Conservation (phyloP, 1,140 invertebrate species). For the Drosophila mayri region DNA sequence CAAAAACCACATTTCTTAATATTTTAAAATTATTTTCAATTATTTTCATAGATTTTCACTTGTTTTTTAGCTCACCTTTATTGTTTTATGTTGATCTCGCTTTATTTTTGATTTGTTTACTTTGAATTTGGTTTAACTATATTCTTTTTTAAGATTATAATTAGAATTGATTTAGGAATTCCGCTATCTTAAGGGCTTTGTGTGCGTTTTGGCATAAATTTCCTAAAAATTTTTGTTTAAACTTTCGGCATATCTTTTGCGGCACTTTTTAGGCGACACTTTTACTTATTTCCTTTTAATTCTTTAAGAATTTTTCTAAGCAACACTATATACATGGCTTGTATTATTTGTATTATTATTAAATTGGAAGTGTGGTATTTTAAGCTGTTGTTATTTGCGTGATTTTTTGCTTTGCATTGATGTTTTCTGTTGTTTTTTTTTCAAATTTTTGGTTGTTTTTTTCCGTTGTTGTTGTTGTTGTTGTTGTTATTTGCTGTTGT, state of each 20-base stretch:
- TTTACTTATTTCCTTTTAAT: conserved; percentile 36
- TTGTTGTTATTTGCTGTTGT: conserved; percentile 26
- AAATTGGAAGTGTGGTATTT: conserved; percentile 24
- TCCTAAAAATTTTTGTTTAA: conserved; percentile 45
- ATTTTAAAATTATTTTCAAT: conserved; percentile 13
- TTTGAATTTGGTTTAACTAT: conserved; percentile 37
- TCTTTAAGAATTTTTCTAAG: conserved; percentile 64
- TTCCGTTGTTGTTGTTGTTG: conserved; percentile 32
- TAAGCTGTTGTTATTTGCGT: conserved; percentile 45
- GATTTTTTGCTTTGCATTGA: conserved; percentile 34
- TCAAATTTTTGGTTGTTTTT: conserved; percentile 21
- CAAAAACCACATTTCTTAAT: not conserved
- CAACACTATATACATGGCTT: conserved; percentile 51
- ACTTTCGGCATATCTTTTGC: conserved; percentile 37
- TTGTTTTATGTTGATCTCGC: conserved; percentile 15
- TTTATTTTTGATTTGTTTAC: conserved; percentile 15
- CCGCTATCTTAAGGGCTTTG: conserved; percentile 50
- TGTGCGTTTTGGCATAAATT: conserved; percentile 46
- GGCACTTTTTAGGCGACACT: conserved; percentile 38
- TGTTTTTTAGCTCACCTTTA: conserved; percentile 52
- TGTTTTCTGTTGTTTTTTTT: conserved; percentile 29
- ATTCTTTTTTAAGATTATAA: conserved; percentile 23
- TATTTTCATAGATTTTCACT: conserved; percentile 4
- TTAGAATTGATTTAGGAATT: conserved; percentile 77
- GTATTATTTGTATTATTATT: conserved; percentile 22